Conservation (phyloP, 2,113 vertebrate species). For the Epinephelus cyanopodus region DNA sequence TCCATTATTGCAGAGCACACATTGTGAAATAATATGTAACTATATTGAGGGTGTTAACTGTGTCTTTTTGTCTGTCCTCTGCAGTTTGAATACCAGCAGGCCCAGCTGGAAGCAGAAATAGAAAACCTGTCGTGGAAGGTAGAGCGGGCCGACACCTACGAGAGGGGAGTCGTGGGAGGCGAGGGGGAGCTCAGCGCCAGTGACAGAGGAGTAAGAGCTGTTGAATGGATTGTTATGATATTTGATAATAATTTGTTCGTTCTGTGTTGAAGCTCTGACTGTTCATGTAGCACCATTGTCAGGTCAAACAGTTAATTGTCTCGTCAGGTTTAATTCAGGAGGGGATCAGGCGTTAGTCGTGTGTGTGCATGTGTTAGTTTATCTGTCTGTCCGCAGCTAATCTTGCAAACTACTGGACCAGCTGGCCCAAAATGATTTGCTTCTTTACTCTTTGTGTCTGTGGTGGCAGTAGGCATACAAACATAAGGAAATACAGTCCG, state of each 20-base stretch:
- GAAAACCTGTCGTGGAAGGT: slow-evolving; percentile 99
- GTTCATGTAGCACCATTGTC: background rate
- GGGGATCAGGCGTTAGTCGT: no score
- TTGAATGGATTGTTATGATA: background rate
- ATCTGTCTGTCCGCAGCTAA: no score
- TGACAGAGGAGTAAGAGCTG: slow-evolving; percentile 84
- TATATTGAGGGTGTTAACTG: background rate
- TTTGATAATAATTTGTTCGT: background rate
- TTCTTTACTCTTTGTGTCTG: no score
- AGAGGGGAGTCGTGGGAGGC: slow-evolving; percentile 92
- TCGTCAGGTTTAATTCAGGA: no score
- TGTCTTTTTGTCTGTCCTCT: slow-evolving; percentile 8
- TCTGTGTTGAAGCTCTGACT: background rate
- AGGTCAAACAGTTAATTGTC: background rate
- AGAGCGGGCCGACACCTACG: slow-evolving; percentile 97
- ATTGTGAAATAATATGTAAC: background rate
- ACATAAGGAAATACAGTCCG: no score
- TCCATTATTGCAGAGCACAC: background rate
- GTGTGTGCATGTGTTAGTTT: no score
- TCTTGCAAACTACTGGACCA: no score
- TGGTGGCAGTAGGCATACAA: no score
- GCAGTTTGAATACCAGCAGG: slow-evolving; percentile 99
- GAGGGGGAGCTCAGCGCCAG: slow-evolving; percentile 84
- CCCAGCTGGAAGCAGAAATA: slow-evolving; percentile 98
- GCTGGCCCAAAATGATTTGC: no score